Conservation (phyloP, 2,113 vertebrate species). For the Aptenodytes patagonicus region DNA sequence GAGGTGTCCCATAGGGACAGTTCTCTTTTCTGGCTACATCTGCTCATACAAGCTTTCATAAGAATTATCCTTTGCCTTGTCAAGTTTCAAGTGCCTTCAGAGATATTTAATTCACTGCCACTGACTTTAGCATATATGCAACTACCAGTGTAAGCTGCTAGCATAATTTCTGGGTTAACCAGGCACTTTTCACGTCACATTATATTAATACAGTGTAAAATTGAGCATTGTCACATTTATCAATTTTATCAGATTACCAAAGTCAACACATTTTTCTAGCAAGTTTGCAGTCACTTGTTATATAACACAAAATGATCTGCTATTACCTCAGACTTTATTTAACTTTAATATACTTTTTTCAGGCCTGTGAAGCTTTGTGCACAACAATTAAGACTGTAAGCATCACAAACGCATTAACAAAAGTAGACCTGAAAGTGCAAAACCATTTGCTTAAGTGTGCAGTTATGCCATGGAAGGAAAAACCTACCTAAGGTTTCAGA, state of each 20-base stretch:
- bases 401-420: not conserved
- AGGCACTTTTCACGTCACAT: not conserved
- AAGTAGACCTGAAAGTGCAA: not conserved
- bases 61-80: slow-evolving; percentile 52
- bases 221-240: not conserved
- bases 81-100: slow-evolving; percentile 33
- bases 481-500: not conserved
- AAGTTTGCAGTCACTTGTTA: not conserved
- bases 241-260: not conserved
- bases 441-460: not conserved
- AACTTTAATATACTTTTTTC: not conserved
- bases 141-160: not conserved
- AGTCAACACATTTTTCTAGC: not conserved
- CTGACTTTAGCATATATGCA: not conserved
- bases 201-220: not conserved
- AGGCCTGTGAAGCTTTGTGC: not conserved
- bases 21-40: slow-evolving; percentile 15
- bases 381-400: not conserved
- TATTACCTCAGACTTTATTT: not conserved
- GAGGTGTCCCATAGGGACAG: not conserved
- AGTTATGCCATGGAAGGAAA: not conserved
- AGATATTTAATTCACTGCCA: slow-evolving; percentile 45
- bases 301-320: not conserved
- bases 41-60: slow-evolving; percentile 29
- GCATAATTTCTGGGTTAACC: slow-evolving; percentile 27